Base-by-base conservation (phyloP, 2,888 invertebrate species). In the Leptopilina syphax region DNA sequence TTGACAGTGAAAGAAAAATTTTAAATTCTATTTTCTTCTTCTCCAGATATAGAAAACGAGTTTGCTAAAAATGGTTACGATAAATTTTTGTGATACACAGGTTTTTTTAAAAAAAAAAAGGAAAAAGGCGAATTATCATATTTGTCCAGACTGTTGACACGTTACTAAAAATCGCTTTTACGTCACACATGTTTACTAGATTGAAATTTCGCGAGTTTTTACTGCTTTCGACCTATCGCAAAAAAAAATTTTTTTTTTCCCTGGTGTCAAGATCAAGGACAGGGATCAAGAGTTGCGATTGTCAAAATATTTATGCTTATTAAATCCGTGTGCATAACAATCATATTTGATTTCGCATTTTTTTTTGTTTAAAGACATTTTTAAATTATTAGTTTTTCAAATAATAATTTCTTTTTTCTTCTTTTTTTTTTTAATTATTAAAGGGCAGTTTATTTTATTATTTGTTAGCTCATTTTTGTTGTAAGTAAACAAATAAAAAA, bases 131-230 rank as follows among this genome's bases (percentile, higher is more conserved):
- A 27, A 34, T 13, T 54, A 70, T 70, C 54, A 24, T 70, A 13
- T 70, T 70, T 70, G 13, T 70, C 54, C 8, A 70, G 70, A 54
- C 27, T n/a, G 54, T 50, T 54, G 70, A 54, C 13, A 24, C 24
- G 60, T 54, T 12, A 65, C n/a, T 13, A 70, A 70, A 70, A 70
- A n/a, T 70, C 34, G 24, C 9, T 5, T 3, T 70, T 70, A 34
- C 54, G 70, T 70, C 27, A 70, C 41, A 66, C 54, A n/a, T 70
- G 54, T 70, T 70, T 70, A 57, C 54, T 54, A 27, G 34, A 57
- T 54, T 34, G 34, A 70, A 70, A 24, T 24, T 50, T 27, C 12
- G 24, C 27, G 60, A 9, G 27, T 47, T 54, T 54, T 50, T 50
- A 50, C 54, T 50, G 27, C 13, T 2, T 50, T 54, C 24, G 34